phyloP scores from a whole-genome alignment of 2,888 invertebrate species.

The Adineta ricciae region DNA sequence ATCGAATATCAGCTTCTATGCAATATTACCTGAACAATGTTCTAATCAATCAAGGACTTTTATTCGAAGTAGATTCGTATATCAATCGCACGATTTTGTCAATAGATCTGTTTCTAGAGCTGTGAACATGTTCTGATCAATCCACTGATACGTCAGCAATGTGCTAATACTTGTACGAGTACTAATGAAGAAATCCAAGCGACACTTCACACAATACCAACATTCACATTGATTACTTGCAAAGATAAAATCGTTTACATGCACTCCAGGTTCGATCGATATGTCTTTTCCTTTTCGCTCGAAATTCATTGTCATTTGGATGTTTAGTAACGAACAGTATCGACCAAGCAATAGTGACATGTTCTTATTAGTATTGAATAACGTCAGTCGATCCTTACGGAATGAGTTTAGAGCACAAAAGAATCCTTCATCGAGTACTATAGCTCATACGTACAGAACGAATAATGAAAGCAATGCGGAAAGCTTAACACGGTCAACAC shows the following conservation, averaged over 20 bases:
- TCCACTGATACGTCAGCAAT: background rate
- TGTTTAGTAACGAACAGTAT: background rate
- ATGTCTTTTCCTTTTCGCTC: background rate
- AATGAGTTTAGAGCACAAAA: background rate
- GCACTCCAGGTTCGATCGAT: background rate
- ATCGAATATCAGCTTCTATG: background rate
- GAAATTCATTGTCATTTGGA: too few relatives aligned
- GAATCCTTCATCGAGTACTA: background rate
- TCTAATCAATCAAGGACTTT: background rate
- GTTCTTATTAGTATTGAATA: background rate
- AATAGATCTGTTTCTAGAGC: too few relatives aligned
- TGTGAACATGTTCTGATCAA: slow-evolving; percentile 10
- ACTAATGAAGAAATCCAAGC: background rate
- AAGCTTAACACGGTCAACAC: background rate
- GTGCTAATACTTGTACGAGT: background rate
- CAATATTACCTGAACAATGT: background rate
- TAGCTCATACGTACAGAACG: background rate
- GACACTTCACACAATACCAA: background rate
- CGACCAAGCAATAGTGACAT: background rate
- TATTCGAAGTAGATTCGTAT: background rate
- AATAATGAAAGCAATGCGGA: background rate
- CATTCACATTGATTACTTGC: background rate
- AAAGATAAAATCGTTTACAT: slow-evolving; percentile 10
- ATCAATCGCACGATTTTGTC: background rate
- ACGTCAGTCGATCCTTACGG: background rate